Percentiles rank a stretch among this genome's conserved stretches.
Evolutionary conservation across 2,888 invertebrate genomes (phyloP).

Genomic region (Philhelius pedissequus): DNA sequence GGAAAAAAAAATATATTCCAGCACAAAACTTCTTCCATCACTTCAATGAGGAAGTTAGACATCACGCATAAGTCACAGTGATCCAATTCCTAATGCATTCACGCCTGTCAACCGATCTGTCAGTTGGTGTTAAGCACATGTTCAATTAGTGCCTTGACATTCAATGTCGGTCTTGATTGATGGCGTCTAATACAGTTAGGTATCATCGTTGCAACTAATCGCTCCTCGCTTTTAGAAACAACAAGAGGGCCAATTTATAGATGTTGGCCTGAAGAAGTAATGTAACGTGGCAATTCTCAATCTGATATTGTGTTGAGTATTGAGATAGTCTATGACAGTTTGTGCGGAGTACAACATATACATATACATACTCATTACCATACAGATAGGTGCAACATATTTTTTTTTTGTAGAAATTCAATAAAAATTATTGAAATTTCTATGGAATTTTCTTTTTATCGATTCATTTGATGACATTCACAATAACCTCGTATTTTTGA

Average conservation of each 20-base stretch:
- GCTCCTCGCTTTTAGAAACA: slow-evolving; percentile 7
- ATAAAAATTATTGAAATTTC: not conserved
- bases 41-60: slow-evolving; percentile 64
- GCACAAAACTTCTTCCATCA: slow-evolving; percentile 16
- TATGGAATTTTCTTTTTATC: not conserved
- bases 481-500: not conserved
- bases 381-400: not conserved
- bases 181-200: slow-evolving; percentile 51
- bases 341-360: not conserved
- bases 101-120: slow-evolving; percentile 61
- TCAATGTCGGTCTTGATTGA: slow-evolving; percentile 67
- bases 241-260: slow-evolving; percentile 55
- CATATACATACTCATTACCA: not conserved
- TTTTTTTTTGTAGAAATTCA: not conserved
- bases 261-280: not conserved
- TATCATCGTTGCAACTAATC: slow-evolving; percentile 62
- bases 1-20: not conserved
- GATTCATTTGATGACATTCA: not conserved
- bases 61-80: slow-evolving; percentile 60
- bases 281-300: not conserved
- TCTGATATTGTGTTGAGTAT: not conserved
- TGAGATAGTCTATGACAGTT: not conserved
- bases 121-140: slow-evolving; percentile 67
- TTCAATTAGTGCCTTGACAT: slow-evolving; percentile 68
- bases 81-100: slow-evolving; percentile 67